Percentiles rank a stretch among this genome's conserved stretches.
These are phyloP conservation scores for Cottoperca gobio DNA, from an alignment of 2,797 vertebrate genomes.

Conservation along the genomic window DNA sequence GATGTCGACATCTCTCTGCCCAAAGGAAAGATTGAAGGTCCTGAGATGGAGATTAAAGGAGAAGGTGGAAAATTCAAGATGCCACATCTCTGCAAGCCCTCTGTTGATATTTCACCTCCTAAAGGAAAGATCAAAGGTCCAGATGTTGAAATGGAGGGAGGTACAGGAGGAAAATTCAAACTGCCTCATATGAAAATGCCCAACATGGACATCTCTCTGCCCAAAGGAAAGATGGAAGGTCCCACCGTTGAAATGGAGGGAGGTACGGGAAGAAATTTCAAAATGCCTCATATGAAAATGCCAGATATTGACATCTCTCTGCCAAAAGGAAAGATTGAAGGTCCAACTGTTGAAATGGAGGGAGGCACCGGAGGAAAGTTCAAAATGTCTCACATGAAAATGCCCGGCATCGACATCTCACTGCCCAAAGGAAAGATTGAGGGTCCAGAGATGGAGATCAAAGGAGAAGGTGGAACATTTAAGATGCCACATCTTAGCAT, in stretches of 20 bases:
- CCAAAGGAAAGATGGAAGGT: background rate
- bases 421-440: constrained; percentile 68
- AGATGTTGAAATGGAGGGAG: background rate
- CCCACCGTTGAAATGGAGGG: background rate
- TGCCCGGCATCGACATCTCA: constrained; percentile 72
- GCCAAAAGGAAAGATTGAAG: constrained; percentile 59
- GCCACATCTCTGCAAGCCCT: background rate
- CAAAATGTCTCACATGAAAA: constrained; percentile 51
- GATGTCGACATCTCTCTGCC: background rate
- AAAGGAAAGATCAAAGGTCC: background rate
- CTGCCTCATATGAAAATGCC: background rate
- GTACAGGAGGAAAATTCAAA: fast-evolving
- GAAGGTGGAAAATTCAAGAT: background rate
- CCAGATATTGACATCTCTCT: constrained; percentile 57
- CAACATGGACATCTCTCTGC: fast-evolving
- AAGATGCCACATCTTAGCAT: constrained; percentile 59
- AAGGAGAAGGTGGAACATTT: constrained; percentile 51
- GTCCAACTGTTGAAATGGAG: constrained; percentile 35
- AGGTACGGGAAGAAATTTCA: background rate
- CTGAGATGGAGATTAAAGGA: fast-evolving
- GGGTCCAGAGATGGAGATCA: constrained; percentile 46
- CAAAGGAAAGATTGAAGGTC: background rate
- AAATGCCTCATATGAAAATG: background rate
- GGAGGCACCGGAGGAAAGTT: constrained; percentile 32
- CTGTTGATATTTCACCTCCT: background rate